Percentiles rank a stretch among this genome's conserved stretches.
Evolutionary conservation across 2,797 vertebrate genomes (phyloP).

Genomic region (Alfaro cultratus): DNA sequence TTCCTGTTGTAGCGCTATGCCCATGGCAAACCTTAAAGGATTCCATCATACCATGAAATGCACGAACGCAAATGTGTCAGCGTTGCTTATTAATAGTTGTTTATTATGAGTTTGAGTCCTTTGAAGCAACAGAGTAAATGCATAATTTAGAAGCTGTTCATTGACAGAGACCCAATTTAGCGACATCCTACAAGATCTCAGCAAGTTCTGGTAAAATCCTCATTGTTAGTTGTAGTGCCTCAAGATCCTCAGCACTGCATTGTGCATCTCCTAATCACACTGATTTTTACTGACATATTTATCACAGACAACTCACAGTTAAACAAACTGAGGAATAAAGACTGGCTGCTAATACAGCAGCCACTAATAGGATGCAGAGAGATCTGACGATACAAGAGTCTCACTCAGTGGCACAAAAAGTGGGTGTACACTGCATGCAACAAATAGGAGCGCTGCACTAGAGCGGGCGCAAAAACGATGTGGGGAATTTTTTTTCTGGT

Average conservation of each 20-base stretch:
- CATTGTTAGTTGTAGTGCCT: neutral
- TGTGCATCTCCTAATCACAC: neutral
- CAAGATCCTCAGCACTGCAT: neutral
- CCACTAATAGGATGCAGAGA: neutral
- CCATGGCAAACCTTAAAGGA: constrained; percentile 9
- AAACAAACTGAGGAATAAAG: neutral
- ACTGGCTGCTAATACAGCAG: neutral
- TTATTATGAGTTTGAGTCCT: neutral
- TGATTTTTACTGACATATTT: neutral
- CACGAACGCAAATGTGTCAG: neutral
- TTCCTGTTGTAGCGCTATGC: constrained; percentile 13
- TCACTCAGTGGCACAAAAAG: no score
- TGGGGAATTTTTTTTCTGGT: no score
- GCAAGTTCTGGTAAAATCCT: neutral
- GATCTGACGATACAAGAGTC: neutral
- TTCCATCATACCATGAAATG: constrained; percentile 20
- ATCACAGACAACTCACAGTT: neutral
- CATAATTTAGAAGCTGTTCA: neutral
- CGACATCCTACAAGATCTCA: neutral
- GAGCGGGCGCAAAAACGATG: no score
- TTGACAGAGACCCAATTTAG: neutral
- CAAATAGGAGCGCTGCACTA: no score
- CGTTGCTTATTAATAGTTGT: neutral
- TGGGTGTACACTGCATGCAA: no score
- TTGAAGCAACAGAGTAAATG: neutral